Percentiles rank a stretch among this genome's conserved stretches.
These are phyloP conservation scores for Elysia crispata DNA, from an alignment of 2,888 invertebrate genomes.

Conservation along the genomic window DNA sequence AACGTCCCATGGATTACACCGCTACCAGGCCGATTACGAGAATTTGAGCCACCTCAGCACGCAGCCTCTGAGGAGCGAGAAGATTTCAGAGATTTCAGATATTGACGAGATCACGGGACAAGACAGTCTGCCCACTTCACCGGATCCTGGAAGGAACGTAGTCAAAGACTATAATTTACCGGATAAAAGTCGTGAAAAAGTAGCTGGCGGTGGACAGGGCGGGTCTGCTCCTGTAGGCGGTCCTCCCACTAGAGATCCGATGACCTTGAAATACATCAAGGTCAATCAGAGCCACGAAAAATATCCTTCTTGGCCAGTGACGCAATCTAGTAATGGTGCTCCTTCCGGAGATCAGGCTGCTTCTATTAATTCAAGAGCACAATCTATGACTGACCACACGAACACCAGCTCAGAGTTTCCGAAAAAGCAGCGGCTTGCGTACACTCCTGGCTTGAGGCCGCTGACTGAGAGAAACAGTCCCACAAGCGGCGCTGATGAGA, in stretches of 20 bases:
- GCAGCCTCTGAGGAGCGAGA: conserved; percentile 53
- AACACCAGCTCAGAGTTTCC: conserved; percentile 85
- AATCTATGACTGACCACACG: conserved; percentile 85
- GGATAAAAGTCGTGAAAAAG: too few species aligned
- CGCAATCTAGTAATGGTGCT: conserved; percentile 78
- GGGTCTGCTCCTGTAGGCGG: conserved; percentile 71
- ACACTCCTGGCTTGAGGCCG: conserved; percentile 52
- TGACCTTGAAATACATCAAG: conserved; percentile 84
- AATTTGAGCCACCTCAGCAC: conserved; percentile 51
- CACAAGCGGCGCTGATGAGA: conserved; percentile 57
- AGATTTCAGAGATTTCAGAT: conserved; percentile 57
- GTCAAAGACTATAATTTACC: conserved; percentile 54
- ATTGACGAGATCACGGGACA: conserved; percentile 58
- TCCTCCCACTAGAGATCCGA: conserved; percentile 83
- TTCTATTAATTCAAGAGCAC: conserved; percentile 82
- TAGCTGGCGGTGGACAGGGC: background rate
- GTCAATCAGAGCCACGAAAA: conserved; percentile 85
- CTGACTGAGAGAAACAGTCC: conserved; percentile 82
- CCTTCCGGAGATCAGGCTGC: conserved; percentile 50
- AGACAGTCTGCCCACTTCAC: conserved; percentile 56
- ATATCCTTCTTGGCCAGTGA: conserved; percentile 86
- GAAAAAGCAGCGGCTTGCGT: conserved; percentile 68
- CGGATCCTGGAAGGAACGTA: conserved; percentile 43
- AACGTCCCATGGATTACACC: conserved; percentile 51
- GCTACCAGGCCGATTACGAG: conserved; percentile 56